Evolutionary conservation across 2,113 vertebrate species (phyloP).

Genomic region (Psittacula cyanocephala): DNA sequence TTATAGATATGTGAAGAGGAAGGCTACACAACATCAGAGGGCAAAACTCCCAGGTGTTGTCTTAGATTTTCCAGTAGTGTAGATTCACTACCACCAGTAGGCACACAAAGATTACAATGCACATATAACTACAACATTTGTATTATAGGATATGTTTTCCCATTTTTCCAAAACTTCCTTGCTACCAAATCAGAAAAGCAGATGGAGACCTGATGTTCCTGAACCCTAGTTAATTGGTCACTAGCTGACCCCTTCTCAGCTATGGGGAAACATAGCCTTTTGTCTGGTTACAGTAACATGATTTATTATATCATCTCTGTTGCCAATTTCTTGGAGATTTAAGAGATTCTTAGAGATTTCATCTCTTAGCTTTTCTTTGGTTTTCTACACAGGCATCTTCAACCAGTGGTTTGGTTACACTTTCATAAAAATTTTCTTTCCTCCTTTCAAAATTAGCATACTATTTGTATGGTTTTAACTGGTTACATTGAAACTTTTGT

Average conservation of each 20-base stretch:
- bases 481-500: not conserved
- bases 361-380: not conserved
- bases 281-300: not conserved
- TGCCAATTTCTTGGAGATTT: not conserved
- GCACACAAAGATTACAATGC: not conserved
- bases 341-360: not conserved
- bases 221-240: not conserved
- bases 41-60: not conserved
- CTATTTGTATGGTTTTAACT: not conserved
- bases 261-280: not conserved
- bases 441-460: not conserved
- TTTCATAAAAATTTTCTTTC: not conserved
- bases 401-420: not conserved
- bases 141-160: not conserved
- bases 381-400: not conserved
- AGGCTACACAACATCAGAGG: not conserved
- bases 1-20: not conserved
- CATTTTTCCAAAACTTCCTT: not conserved
- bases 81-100: not conserved
- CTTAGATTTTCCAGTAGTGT: not conserved
- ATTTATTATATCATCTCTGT: not conserved
- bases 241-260: not conserved
- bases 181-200: not conserved
- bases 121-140: not conserved
- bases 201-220: not conserved